Evolutionary conservation across 1,140 invertebrate species (phyloP).

Genomic region (Drosophila sucinea): DNA sequence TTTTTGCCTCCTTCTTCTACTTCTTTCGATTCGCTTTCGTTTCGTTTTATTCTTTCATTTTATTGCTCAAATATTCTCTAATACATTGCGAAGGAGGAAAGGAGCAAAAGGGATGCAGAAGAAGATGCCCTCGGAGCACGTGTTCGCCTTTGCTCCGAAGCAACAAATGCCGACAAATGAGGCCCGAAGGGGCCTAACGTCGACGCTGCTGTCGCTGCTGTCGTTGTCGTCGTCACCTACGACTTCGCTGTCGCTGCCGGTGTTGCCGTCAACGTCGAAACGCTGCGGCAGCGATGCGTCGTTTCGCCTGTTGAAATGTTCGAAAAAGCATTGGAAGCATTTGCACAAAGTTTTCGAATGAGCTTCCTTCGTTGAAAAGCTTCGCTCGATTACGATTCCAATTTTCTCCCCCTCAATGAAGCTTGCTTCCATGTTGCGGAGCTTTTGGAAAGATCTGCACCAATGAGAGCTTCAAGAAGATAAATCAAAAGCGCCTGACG

Average conservation of each 20-base stretch:
- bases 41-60: conserved; percentile 16
- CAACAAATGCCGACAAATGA: conserved; percentile 52
- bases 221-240: conserved; percentile 21
- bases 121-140: conserved; percentile 58
- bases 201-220: background rate
- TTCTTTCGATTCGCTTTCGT: conserved; percentile 13
- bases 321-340: conserved; percentile 67
- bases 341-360: conserved; percentile 31
- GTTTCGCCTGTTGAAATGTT: conserved; percentile 74
- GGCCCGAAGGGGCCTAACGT: conserved; percentile 24
- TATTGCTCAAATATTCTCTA: conserved; percentile 20
- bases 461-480: background rate
- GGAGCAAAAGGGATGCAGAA: conserved; percentile 36
- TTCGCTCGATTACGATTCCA: background rate
- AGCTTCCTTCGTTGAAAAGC: conserved; percentile 23
- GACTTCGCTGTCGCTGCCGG: conserved; percentile 16
- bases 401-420: background rate
- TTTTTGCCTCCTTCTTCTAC: conserved; percentile 12
- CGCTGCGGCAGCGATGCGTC: conserved; percentile 26
- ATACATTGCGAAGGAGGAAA: conserved; percentile 8
- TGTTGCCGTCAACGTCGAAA: background rate
- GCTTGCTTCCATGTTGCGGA: background rate
- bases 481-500: conserved; percentile 43
- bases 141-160: conserved; percentile 44
- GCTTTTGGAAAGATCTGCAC: conserved; percentile 10